Evolutionary conservation across 2,888 invertebrate species (phyloP).

Genomic region (Erpobdella octoculata): DNA sequence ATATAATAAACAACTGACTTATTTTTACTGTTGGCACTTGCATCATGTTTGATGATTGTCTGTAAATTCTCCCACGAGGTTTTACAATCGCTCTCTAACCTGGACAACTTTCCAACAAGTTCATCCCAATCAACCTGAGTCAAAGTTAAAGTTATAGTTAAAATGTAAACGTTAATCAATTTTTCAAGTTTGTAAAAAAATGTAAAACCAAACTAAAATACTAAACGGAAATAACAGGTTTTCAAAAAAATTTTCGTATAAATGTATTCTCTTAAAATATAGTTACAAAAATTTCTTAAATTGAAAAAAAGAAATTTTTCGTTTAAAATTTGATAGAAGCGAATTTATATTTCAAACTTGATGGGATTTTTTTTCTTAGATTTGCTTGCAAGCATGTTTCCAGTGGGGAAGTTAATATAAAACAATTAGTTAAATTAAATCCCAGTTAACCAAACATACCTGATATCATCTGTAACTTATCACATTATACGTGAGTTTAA

Average conservation of each 20-base stretch:
- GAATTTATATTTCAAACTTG: no score
- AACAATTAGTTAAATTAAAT: no score
- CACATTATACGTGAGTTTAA: no score
- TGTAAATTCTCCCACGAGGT: constrained; percentile 92
- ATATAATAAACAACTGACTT: constrained; percentile 34
- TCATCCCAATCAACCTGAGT: constrained; percentile 87
- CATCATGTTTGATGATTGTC: constrained; percentile 84
- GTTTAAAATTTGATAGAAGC: not conserved
- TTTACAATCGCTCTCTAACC: constrained; percentile 90
- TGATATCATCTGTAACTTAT: no score
- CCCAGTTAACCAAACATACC: no score
- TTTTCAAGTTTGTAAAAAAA: not conserved
- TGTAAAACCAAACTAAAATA: not conserved
- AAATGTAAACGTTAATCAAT: no score
- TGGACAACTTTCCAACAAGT: constrained; percentile 71
- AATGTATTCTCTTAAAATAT: no score
- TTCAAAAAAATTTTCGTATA: no score
- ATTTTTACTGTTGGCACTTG: constrained; percentile 66
- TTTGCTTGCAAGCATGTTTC: no score
- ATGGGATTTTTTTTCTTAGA: no score
- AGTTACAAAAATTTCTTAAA: not conserved
- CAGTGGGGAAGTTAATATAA: no score
- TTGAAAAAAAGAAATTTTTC: not conserved
- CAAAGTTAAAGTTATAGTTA: not conserved
- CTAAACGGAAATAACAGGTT: not conserved